Evolutionary conservation across 2,113 vertebrate genomes (phyloP).

Genomic region (Genyomyrus donnyi): DNA sequence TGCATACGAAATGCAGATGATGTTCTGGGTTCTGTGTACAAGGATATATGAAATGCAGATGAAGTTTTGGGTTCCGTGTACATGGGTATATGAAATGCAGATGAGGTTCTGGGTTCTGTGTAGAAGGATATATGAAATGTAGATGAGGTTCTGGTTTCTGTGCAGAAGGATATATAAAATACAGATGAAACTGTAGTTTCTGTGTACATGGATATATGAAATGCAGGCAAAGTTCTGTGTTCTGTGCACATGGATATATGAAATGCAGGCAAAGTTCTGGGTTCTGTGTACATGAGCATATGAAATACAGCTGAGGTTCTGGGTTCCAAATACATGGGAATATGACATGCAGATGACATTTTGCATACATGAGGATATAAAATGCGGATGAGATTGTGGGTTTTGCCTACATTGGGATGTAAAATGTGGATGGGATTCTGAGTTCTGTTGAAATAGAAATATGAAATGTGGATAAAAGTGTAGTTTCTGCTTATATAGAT

Average conservation of each 20-base stretch:
- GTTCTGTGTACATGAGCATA: neutral
- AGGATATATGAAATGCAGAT: neutral
- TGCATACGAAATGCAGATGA: neutral
- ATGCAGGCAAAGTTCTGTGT: neutral
- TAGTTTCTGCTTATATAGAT: neutral
- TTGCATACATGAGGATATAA: neutral
- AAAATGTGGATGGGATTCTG: neutral
- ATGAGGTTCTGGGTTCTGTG: neutral
- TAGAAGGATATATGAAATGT: neutral
- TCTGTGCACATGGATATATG: neutral
- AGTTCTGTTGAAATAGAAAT: no score
- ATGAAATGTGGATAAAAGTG: no score
- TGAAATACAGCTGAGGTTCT: neutral
- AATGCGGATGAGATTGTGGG: neutral
- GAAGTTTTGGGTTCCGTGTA: neutral
- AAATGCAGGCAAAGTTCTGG: neutral
- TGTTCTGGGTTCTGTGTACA: neutral
- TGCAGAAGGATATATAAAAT: neutral
- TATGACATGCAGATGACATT: neutral
- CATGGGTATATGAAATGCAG: neutral
- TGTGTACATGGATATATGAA: neutral
- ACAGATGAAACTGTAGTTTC: neutral
- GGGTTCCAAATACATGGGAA: neutral
- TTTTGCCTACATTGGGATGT: neutral
- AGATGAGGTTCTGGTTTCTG: neutral